Evolutionary conservation across 2,797 vertebrate genomes (phyloP).

Genomic region (Xerus rutilus): DNA sequence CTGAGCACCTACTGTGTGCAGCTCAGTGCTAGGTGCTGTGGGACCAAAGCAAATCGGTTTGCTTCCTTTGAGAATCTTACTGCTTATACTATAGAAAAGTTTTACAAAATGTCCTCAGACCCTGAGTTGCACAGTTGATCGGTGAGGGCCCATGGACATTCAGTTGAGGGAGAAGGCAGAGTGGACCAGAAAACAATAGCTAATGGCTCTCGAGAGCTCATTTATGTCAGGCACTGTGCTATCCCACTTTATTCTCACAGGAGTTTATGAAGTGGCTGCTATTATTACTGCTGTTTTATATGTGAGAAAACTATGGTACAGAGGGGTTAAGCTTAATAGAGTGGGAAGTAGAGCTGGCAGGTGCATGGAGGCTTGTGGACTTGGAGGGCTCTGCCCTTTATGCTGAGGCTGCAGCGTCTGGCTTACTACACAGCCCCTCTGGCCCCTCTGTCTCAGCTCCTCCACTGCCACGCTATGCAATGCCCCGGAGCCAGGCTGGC

Average conservation of each 20-base stretch:
- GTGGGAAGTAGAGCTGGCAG: not conserved
- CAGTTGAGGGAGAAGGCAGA: not conserved
- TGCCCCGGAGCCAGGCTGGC: fast-evolving
- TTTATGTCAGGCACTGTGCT: no score
- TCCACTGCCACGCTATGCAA: fast-evolving
- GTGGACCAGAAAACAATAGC: not conserved
- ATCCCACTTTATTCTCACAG: not conserved
- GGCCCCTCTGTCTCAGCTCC: fast-evolving
- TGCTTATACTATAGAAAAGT: not conserved
- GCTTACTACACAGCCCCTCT: not conserved
- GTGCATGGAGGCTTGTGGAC: not conserved
- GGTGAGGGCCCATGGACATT: not conserved
- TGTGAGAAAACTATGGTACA: not conserved
- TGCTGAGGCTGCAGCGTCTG: not conserved
- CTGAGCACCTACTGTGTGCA: conserved; percentile 24
- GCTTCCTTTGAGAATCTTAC: not conserved
- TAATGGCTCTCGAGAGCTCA: not conserved
- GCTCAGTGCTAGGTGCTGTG: not conserved
- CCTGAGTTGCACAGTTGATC: not conserved
- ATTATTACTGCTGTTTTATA: not conserved
- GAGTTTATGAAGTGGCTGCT: not conserved
- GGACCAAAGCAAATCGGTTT: not conserved
- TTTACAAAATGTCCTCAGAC: not conserved
- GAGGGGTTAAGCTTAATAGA: not conserved
- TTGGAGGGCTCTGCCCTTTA: not conserved